Percentiles rank a stretch among this genome's conserved stretches.
Conservation (phyloP, 1,140 invertebrate genomes). For the Temnothorax nylanderi region DNA sequence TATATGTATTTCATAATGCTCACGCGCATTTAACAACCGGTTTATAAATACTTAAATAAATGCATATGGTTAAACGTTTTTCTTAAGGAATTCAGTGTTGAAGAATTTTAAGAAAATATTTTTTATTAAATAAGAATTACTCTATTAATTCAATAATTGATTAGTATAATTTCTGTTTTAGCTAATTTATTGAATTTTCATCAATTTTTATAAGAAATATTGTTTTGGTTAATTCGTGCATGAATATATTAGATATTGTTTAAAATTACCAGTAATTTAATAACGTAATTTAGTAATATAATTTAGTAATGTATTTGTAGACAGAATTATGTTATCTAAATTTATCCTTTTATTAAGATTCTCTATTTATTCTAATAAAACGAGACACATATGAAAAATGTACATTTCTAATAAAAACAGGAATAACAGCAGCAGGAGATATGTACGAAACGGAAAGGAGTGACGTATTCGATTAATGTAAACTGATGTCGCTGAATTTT, state of each 20-base stretch:
- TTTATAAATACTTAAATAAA: slow-evolving; percentile 2
- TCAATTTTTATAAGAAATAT: not conserved
- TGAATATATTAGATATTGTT: not conserved
- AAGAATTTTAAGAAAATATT: not conserved
- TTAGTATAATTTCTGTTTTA: not conserved
- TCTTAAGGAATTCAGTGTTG: not conserved
- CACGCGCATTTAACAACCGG: not conserved
- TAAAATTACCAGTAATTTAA: not conserved
- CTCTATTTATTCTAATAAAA: not conserved
- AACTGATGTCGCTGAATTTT: not conserved
- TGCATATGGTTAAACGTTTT: not conserved
- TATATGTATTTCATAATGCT: not conserved
- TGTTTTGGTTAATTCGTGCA: not conserved
- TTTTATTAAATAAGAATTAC: not conserved
- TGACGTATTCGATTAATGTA: not conserved
- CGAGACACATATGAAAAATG: not conserved
- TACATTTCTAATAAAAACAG: not conserved
- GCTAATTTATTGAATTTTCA: not conserved
- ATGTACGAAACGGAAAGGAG: not conserved
- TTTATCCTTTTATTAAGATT: not conserved
- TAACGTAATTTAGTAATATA: not conserved
- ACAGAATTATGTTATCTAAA: not conserved
- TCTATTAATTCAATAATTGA: not conserved
- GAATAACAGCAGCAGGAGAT: not conserved
- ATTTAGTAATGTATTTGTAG: not conserved